Conservation (phyloP, 2,888 invertebrate species). For the Trachelus iudaicus region DNA sequence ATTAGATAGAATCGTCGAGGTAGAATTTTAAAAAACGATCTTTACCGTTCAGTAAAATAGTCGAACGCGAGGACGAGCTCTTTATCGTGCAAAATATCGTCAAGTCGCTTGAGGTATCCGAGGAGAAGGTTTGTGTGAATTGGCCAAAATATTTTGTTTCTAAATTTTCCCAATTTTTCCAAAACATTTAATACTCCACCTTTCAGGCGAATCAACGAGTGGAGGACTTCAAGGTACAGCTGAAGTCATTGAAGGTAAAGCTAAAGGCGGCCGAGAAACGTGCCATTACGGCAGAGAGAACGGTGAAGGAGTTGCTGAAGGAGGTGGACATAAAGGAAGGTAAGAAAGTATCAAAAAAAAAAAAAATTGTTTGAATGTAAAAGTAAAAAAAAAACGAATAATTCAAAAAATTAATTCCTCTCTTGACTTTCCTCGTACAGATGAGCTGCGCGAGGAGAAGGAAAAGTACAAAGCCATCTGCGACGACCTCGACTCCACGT, state of each 20-base stretch:
- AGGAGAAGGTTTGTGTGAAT: constrained; percentile 55
- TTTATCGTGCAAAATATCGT: constrained; percentile 64
- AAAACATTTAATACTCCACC: too few species aligned
- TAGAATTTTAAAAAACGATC: neutral
- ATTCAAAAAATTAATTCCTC: neutral
- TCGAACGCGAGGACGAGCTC: constrained; percentile 63
- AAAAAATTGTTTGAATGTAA: neutral
- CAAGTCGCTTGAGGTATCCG: constrained; percentile 62
- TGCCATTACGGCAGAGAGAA: constrained; percentile 57
- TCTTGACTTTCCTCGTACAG: constrained; percentile 53
- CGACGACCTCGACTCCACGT: constrained; percentile 81
- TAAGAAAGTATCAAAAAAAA: constrained; percentile 20
- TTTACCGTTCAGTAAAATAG: constrained; percentile 53
- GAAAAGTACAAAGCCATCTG: constrained; percentile 83
- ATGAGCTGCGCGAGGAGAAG: constrained; percentile 75
- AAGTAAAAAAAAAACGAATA: neutral
- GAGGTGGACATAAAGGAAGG: constrained; percentile 63
- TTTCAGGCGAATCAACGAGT: constrained; percentile 62
- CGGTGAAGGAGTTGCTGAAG: constrained; percentile 56
- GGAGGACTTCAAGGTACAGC: constrained; percentile 59
- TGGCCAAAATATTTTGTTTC: neutral
- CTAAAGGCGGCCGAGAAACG: constrained; percentile 61
- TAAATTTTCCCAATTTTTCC: neutral
- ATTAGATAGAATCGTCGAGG: neutral
- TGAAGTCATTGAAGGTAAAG: constrained; percentile 55